Evolutionary conservation across 2,113 vertebrate genomes (phyloP).

Genomic region (Mola mola): DNA sequence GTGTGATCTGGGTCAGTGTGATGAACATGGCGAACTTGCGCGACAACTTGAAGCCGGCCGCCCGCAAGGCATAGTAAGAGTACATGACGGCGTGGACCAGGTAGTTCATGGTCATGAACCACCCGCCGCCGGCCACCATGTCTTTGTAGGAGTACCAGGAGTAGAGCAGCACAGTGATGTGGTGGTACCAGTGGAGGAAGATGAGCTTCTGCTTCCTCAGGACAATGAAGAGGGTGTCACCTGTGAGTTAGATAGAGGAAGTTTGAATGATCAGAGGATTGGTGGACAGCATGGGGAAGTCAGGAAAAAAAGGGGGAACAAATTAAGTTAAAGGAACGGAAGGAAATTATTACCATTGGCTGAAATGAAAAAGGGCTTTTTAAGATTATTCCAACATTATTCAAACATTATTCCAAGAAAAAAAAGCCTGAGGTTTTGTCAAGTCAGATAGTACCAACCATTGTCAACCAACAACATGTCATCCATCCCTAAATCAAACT

Average conservation of each 20-base stretch:
- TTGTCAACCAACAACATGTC: no score
- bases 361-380: not conserved
- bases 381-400: no score
- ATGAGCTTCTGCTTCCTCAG: constrained; percentile 99
- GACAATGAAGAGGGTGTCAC: constrained; percentile 98
- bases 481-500: no score
- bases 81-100: constrained; percentile 98
- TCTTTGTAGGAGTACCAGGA: constrained; percentile 99
- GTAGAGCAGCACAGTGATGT: constrained; percentile 99
- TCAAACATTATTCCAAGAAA: no score
- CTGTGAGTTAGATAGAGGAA: constrained; percentile 68
- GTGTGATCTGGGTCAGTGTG: constrained; percentile 97
- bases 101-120: constrained; percentile 99
- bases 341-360: not conserved
- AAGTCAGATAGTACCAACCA: no score
- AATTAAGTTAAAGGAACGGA: not conserved
- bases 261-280: not conserved
- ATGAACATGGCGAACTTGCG: constrained; percentile 99
- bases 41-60: constrained; percentile 93
- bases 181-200: constrained; percentile 99
- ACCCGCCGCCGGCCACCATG: constrained; percentile 98
- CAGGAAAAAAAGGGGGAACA: not conserved
- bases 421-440: not conserved
- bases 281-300: not conserved
- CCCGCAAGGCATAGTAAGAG: constrained; percentile 96